A percentile compares a stretch with the other conserved stretches of the same genome.
Conservation (phyloP, 1,140 invertebrate genomes). For the Subanguina moxae region DNA sequence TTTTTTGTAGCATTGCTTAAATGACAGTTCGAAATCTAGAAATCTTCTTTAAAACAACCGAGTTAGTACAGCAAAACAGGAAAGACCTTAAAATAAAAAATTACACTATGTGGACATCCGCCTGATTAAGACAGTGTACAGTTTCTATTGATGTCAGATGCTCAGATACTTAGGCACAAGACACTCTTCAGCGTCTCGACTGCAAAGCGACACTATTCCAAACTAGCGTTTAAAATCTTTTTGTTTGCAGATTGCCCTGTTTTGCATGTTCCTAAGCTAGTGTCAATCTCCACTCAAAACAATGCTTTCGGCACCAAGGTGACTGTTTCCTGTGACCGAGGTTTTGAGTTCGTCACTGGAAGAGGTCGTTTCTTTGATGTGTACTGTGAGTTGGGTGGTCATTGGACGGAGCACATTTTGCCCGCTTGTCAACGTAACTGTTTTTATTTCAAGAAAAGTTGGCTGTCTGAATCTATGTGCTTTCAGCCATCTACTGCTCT, state of each 20-base stretch:
- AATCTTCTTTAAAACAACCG: too few species aligned
- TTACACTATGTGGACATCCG: too few species aligned
- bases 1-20: too few species aligned
- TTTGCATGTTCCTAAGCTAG: slow-evolving; percentile 74
- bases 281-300: slow-evolving; percentile 73
- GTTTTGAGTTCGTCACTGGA: slow-evolving; percentile 84
- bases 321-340: slow-evolving; percentile 82
- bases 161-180: neutral
- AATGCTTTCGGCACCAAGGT: slow-evolving; percentile 84
- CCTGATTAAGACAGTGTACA: too few species aligned
- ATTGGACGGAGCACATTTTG: slow-evolving; percentile 86
- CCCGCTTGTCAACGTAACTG: slow-evolving; percentile 80
- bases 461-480: neutral
- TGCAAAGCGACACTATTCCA: neutral
- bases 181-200: neutral
- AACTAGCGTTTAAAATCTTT: too few species aligned
- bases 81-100: too few species aligned
- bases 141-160: too few species aligned
- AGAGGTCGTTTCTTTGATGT: slow-evolving; percentile 48
- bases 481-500: slow-evolving; percentile 84
- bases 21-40: too few species aligned
- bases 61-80: neutral
- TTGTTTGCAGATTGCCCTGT: slow-evolving; percentile 74
- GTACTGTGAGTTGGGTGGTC: slow-evolving; percentile 78
- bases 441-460: neutral